phyloP scores from a whole-genome alignment of 2,113 vertebrate genomes.

The Abramis brama region DNA sequence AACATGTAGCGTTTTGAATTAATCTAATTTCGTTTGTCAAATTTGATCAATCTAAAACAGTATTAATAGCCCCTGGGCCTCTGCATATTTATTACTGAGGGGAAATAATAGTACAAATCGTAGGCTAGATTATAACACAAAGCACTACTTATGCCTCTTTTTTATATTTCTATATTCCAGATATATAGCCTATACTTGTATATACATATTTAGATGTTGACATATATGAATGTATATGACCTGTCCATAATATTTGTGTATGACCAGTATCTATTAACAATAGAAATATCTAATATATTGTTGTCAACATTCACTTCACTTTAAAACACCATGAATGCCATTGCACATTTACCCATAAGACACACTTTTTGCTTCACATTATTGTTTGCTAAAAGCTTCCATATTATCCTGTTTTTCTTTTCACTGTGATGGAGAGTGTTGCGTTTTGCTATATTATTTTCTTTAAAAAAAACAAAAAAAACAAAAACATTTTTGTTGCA shows the following conservation, averaged over 20 bases:
- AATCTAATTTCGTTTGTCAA: constrained; percentile 30
- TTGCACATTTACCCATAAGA: constrained; percentile 9
- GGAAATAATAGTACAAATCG: constrained; percentile 42
- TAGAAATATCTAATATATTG: constrained; percentile 61
- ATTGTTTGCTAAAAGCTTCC: background rate
- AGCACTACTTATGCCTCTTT: constrained; percentile 72
- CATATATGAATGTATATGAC: constrained; percentile 84
- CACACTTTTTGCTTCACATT: background rate
- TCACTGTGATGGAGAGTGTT: background rate
- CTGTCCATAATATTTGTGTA: constrained; percentile 71
- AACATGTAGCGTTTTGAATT: constrained; percentile 32
- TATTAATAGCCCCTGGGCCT: constrained; percentile 3
- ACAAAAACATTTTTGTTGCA: background rate
- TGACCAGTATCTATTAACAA: constrained; percentile 64
- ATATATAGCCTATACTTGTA: constrained; percentile 74
- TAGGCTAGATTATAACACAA: constrained; percentile 66
- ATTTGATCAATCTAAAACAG: constrained; percentile 17
- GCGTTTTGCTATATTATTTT: background rate
- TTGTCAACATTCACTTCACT: constrained; percentile 61
- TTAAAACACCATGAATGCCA: constrained; percentile 19
- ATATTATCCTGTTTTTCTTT: background rate
- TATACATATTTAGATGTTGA: constrained; percentile 81
- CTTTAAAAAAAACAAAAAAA: no score
- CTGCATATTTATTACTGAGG: constrained; percentile 28
- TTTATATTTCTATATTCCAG: constrained; percentile 70